These are phyloP conservation scores for Thymelicus sylvestris DNA, from an alignment of 2,888 invertebrate genomes.

Conservation along the genomic window DNA sequence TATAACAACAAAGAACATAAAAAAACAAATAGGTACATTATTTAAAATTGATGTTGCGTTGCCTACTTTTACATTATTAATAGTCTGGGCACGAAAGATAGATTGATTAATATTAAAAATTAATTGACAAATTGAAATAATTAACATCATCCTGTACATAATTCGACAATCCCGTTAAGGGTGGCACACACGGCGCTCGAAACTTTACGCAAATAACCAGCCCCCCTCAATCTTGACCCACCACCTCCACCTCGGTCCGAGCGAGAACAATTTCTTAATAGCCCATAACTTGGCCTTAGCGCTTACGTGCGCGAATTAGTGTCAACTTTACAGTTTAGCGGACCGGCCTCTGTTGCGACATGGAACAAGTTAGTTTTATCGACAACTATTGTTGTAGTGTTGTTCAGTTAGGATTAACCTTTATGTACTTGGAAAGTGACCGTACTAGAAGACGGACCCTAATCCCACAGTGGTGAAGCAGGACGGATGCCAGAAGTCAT, in stretches of 20 bases:
- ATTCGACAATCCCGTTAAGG: conserved; percentile 55
- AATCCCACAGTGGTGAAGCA: no score
- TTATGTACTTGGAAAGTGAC: no score
- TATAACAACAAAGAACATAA: no score
- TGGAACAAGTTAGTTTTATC: conserved; percentile 34
- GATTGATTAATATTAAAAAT: no score
- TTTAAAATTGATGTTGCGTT: no score
- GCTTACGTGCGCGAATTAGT: conserved; percentile 70
- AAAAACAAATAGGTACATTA: no score
- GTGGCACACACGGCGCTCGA: conserved; percentile 64
- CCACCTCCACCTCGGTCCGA: conserved; percentile 52
- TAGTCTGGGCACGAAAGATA: no score
- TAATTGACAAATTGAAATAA: not conserved
- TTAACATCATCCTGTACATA: conserved; percentile 56
- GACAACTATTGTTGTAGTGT: conserved; percentile 15
- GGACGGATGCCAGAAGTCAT: no score
- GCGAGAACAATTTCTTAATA: conserved; percentile 81
- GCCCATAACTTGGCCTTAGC: conserved; percentile 75
- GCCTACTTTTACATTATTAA: no score
- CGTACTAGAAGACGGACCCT: no score
- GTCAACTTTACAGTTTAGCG: conserved; percentile 61
- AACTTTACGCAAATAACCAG: conserved; percentile 71
- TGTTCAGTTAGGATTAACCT: not conserved
- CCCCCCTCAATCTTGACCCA: conserved; percentile 34
- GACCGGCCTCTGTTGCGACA: conserved; percentile 29